Percentiles rank a stretch among this genome's conserved stretches.
Evolutionary conservation across 2,888 invertebrate species (phyloP).

Genomic region (Mesorhabditis belari): DNA sequence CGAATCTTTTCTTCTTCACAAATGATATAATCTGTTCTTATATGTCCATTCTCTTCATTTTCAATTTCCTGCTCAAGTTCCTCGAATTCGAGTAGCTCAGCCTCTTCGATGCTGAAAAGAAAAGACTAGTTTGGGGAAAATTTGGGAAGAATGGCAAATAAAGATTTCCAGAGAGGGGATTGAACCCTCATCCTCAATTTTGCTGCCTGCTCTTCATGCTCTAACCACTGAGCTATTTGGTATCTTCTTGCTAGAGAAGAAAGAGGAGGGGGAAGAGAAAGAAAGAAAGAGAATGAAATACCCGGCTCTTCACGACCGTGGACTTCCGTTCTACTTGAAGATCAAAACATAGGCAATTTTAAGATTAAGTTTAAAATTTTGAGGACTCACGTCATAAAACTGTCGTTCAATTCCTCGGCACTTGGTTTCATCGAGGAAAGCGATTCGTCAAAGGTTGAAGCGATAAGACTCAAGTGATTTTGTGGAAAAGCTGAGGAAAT

Average conservation of each 20-base stretch:
- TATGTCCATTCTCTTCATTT: constrained; percentile 21
- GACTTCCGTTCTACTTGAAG: no score
- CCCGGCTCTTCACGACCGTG: no score
- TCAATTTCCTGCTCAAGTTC: constrained; percentile 27
- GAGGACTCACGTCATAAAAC: background rate
- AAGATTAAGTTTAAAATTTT: background rate
- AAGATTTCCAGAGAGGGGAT: no score
- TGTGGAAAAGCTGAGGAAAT: background rate
- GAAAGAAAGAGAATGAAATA: no score
- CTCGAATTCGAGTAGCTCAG: constrained; percentile 28
- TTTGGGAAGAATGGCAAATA: no score
- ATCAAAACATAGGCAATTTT: no score
- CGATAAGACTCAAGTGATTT: background rate
- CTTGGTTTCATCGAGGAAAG: background rate
- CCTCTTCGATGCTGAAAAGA: no score
- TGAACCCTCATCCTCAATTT: background rate
- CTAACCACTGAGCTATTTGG: no score
- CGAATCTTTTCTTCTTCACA: constrained; percentile 19
- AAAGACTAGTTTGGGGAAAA: no score
- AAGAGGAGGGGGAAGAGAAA: no score
- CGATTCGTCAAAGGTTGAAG: background rate
- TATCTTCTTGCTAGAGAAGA: no score
- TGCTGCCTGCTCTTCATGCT: no score
- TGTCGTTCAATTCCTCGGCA: background rate
- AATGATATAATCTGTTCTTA: constrained; percentile 22